Percentiles rank a stretch among this genome's conserved stretches.
Evolutionary conservation across 1,140 invertebrate species (phyloP).

Genomic region (Zaprionus davidi): DNA sequence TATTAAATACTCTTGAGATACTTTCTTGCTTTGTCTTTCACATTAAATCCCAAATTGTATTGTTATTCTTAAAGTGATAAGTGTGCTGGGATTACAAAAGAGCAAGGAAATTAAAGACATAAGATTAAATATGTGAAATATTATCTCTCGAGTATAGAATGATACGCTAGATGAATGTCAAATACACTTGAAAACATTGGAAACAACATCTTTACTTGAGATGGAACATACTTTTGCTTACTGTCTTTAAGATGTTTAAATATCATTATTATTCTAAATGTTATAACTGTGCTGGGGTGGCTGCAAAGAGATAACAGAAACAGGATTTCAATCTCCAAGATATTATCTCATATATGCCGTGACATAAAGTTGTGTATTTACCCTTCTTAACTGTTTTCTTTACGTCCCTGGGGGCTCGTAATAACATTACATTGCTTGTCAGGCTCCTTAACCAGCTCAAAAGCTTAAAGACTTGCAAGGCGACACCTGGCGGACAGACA

Average conservation of each 20-base stretch:
- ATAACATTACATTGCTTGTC: background rate
- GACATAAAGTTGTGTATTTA: slow-evolving; percentile 1
- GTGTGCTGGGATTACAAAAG: too few relatives aligned
- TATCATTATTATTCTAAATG: background rate
- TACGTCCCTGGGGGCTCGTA: background rate
- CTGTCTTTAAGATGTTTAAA: background rate
- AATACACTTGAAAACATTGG: background rate
- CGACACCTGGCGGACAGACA: background rate
- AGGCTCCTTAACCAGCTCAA: background rate
- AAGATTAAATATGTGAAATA: background rate
- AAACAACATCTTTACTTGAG: too few relatives aligned
- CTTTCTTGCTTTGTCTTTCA: too few relatives aligned
- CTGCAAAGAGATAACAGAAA: background rate
- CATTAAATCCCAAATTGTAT: too few relatives aligned
- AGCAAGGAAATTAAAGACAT: background rate
- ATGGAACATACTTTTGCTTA: too few relatives aligned
- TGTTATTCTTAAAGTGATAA: too few relatives aligned
- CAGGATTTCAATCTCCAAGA: background rate
- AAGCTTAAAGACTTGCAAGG: background rate
- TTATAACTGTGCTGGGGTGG: background rate
- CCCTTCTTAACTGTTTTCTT: background rate
- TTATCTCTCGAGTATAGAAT: background rate
- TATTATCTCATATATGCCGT: background rate
- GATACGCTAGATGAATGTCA: background rate
- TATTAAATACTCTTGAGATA: background rate